Percentiles rank a stretch among this genome's conserved stretches.
Evolutionary conservation across 2,888 invertebrate genomes (phyloP).

Genomic region (Siphonodentalium dalli): DNA sequence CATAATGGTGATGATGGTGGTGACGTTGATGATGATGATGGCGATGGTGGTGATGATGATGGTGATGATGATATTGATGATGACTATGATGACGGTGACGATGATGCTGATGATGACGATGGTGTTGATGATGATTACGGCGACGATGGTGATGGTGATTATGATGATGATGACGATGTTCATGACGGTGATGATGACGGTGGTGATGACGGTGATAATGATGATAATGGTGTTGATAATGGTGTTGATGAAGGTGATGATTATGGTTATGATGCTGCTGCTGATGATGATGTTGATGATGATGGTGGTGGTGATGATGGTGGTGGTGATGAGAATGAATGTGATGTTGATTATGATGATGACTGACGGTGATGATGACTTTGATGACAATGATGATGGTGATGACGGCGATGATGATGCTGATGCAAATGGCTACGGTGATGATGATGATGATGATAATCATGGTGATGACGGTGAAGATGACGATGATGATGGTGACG

Average conservation of each 20-base stretch:
- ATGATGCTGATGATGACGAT: too few species aligned
- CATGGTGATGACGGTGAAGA: background rate
- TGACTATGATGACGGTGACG: too few species aligned
- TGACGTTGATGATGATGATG: too few species aligned
- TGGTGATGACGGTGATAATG: constrained; percentile 10
- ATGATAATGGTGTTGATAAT: background rate
- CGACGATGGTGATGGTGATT: constrained; percentile 1
- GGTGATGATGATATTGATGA: too few species aligned
- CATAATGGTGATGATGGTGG: too few species aligned
- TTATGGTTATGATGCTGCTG: background rate
- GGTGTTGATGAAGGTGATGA: background rate
- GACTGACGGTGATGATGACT: background rate
- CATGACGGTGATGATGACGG: constrained; percentile 8
- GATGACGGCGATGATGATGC: background rate
- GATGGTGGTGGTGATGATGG: background rate
- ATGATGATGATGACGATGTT: constrained; percentile 7
- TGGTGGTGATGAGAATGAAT: background rate
- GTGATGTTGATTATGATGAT: background rate
- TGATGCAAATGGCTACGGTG: background rate
- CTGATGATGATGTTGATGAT: background rate
- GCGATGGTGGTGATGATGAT: too few species aligned
- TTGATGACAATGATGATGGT: background rate
- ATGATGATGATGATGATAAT: background rate
- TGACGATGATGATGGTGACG: background rate
- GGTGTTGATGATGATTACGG: too few species aligned